A percentile compares a stretch with the other conserved stretches of the same genome.
phyloP scores from a whole-genome alignment of 2,888 invertebrate genomes.

The Stenotaenia linearis region DNA sequence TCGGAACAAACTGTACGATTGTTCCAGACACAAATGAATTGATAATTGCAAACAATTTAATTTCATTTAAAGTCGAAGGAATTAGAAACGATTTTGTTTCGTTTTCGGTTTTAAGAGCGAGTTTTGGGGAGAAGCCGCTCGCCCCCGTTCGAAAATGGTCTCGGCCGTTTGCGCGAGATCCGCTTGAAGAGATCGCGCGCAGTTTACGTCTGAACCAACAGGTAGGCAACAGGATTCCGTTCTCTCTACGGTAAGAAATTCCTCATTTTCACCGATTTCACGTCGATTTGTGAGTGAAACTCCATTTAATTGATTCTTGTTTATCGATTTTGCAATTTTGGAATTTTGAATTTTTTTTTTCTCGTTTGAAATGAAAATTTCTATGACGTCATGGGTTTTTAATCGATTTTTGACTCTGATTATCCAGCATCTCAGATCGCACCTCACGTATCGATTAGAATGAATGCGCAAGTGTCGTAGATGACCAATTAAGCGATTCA shows the following conservation, averaged over 20 bases:
- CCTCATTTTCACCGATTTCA: background rate
- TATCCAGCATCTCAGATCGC: conserved; percentile 7
- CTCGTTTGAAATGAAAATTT: background rate
- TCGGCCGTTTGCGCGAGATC: background rate
- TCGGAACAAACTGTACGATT: too few relatives aligned
- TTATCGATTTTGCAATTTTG: background rate
- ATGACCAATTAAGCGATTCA: background rate
- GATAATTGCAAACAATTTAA: too few relatives aligned
- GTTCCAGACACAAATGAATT: too few relatives aligned
- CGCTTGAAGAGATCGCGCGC: background rate
- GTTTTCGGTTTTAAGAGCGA: too few relatives aligned
- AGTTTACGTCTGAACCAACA: conserved; percentile 19
- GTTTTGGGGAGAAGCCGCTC: background rate
- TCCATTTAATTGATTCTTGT: background rate
- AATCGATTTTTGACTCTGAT: background rate
- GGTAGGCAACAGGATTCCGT: conserved; percentile 8
- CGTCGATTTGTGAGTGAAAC: background rate
- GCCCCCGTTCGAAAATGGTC: background rate
- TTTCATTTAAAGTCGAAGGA: too few relatives aligned
- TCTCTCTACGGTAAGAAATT: background rate
- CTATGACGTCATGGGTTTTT: conserved; percentile 2
- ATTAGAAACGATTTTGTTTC: too few relatives aligned
- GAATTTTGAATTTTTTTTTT: background rate
- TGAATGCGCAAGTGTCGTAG: conserved; percentile 2
- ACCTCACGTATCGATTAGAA: background rate